Evolutionary conservation across 2,888 invertebrate species (phyloP).

Genomic region (Hartigia nigra): DNA sequence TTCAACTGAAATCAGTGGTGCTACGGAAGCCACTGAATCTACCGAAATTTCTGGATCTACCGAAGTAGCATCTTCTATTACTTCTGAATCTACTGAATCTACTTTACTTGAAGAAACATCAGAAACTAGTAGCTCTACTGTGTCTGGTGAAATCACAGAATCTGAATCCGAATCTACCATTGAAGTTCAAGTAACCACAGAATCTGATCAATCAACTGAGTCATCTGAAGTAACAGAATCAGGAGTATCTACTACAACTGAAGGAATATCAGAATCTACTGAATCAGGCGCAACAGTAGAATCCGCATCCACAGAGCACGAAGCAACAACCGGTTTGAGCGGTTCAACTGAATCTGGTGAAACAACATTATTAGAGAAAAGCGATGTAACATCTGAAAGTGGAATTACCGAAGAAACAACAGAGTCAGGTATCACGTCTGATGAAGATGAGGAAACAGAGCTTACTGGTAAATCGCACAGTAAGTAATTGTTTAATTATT

Average conservation of each 20-base stretch:
- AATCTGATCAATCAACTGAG: conserved; percentile 34
- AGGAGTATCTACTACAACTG: conserved; percentile 28
- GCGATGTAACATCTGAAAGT: conserved; percentile 18
- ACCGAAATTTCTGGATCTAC: conserved; percentile 40
- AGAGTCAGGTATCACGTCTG: conserved; percentile 27
- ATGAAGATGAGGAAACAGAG: conserved; percentile 41
- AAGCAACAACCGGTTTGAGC: conserved; percentile 36
- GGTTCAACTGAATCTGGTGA: conserved; percentile 31
- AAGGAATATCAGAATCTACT: conserved; percentile 45
- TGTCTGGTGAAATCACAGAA: background rate
- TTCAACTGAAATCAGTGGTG: conserved; percentile 24
- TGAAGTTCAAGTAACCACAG: conserved; percentile 27
- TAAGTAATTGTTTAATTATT: conserved; percentile 25
- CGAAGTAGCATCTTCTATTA: conserved; percentile 34
- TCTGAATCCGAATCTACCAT: background rate
- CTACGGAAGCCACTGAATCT: conserved; percentile 29
- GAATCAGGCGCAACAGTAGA: conserved; percentile 40
- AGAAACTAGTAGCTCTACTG: conserved; percentile 20
- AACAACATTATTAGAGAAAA: conserved; percentile 27
- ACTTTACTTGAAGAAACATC: conserved; percentile 34
- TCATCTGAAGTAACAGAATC: conserved; percentile 51
- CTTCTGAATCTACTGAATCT: conserved; percentile 30
- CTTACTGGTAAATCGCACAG: conserved; percentile 48
- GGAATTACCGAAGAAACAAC: conserved; percentile 37
- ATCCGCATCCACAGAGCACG: conserved; percentile 31